Conservation (phyloP, 2,113 vertebrate genomes). For the Trochalopteron elliotii region DNA sequence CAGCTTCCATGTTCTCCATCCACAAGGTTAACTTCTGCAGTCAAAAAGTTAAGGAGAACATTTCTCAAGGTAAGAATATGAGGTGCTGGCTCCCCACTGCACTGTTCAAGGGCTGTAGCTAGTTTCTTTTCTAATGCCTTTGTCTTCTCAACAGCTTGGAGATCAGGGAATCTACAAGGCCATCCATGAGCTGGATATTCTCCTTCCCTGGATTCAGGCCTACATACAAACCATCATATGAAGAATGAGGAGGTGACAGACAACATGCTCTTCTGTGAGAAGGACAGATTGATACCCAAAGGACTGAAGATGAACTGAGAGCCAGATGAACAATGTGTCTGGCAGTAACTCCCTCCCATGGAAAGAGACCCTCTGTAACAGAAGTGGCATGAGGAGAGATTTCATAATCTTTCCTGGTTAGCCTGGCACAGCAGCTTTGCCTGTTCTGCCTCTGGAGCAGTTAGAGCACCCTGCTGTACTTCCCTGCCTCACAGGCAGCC, state of each 20-base stretch:
- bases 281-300: background rate
- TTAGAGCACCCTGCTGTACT: background rate
- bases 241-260: background rate
- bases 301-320: background rate
- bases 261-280: background rate
- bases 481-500: fast-evolving
- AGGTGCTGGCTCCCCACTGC: background rate
- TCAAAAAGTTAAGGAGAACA: constrained; percentile 54
- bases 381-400: background rate
- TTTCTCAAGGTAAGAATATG: constrained; percentile 68
- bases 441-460: background rate
- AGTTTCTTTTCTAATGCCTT: background rate
- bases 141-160: constrained; percentile 62
- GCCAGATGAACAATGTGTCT: fast-evolving
- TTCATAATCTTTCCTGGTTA: background rate
- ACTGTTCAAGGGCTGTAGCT: background rate
- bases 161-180: constrained; percentile 69
- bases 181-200: constrained; percentile 72
- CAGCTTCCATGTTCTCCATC: constrained; percentile 60
- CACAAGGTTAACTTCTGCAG: constrained; percentile 54
- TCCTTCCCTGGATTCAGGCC: constrained; percentile 74
- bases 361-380: background rate
- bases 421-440: background rate
- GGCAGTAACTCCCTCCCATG: fast-evolving
- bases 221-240: constrained; percentile 43